A percentile compares a stretch with the other conserved stretches of the same genome.
phyloP scores from a whole-genome alignment of 2,797 vertebrate species.

The Ibycter americanus region DNA sequence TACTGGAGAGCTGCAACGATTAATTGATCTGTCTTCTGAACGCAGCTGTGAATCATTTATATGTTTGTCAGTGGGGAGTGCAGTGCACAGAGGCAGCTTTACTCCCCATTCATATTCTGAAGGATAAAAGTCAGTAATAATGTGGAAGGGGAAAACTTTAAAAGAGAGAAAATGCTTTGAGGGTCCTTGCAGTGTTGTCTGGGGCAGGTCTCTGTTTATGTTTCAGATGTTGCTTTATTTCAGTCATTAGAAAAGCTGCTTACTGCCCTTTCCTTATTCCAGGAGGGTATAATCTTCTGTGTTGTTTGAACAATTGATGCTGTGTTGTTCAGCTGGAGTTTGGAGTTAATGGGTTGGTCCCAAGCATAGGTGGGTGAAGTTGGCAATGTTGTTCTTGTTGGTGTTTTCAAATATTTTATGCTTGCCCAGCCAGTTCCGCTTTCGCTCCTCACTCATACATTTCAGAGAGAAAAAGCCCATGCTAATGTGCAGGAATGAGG shows the following conservation, averaged over 20 bases:
- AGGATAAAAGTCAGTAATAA: slow-evolving; percentile 18
- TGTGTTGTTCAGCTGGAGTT: slow-evolving; percentile 29
- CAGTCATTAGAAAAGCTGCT: neutral
- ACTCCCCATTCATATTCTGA: slow-evolving; percentile 19
- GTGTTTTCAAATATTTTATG: slow-evolving; percentile 48
- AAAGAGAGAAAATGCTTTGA: slow-evolving; percentile 4
- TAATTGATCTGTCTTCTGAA: slow-evolving; percentile 67
- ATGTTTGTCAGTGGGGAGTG: slow-evolving; percentile 43
- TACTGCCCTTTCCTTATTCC: neutral
- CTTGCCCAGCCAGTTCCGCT: slow-evolving; percentile 43
- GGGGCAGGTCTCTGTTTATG: neutral
- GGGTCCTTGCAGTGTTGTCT: neutral
- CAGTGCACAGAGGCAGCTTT: neutral
- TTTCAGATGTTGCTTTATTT: slow-evolving; percentile 8
- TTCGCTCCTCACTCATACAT: slow-evolving; percentile 30
- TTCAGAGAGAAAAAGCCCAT: slow-evolving; percentile 34
- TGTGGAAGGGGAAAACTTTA: neutral
- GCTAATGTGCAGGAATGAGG: slow-evolving; percentile 4
- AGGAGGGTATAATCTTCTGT: neutral
- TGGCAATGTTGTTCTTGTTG: neutral
- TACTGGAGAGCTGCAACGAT: slow-evolving; percentile 60
- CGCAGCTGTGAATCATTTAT: slow-evolving; percentile 68
- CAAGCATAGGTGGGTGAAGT: slow-evolving; percentile 29
- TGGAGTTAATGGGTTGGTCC: slow-evolving; percentile 42
- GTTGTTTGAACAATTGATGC: neutral